Conservation (phyloP, 2,113 vertebrate genomes). For the Neolamprologus hecqui region DNA sequence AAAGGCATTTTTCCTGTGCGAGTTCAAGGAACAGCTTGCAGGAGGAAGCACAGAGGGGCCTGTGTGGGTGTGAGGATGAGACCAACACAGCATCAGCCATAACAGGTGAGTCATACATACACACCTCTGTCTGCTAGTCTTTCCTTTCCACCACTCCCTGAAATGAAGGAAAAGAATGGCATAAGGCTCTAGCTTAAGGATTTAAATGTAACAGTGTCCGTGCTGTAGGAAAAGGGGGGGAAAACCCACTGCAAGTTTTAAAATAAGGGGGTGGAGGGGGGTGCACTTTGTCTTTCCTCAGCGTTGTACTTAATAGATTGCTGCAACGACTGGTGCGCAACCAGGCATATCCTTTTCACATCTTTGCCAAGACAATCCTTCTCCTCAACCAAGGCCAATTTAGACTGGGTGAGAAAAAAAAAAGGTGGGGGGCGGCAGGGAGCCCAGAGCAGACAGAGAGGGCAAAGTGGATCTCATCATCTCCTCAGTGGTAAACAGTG, state of each 20-base stretch:
- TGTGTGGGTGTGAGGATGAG: conserved; percentile 35
- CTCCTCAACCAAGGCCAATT: conserved; percentile 53
- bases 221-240: background rate
- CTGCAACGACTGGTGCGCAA: conserved; percentile 44
- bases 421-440: background rate
- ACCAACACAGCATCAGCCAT: conserved; percentile 30
- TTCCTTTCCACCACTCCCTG: conserved; percentile 10
- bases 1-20: background rate
- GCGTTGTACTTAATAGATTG: conserved; percentile 49
- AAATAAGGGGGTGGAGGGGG: background rate
- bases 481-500: conserved; percentile 3
- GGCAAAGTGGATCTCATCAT: conserved; percentile 34
- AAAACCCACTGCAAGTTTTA: background rate
- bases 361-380: conserved; percentile 61
- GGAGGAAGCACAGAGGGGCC: conserved; percentile 31
- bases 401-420: background rate
- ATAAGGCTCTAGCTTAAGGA: background rate
- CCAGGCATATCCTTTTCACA: conserved; percentile 53
- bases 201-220: conserved; percentile 1
- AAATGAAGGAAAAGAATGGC: conserved; percentile 3
- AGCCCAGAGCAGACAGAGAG: conserved; percentile 8
- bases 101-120: conserved; percentile 44
- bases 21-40: conserved; percentile 23
- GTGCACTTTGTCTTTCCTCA: background rate
- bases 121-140: conserved; percentile 18